A percentile compares a stretch with the other conserved stretches of the same genome.
phyloP scores from a whole-genome alignment of 2,113 vertebrate species.

The Smithornis capensis region DNA sequence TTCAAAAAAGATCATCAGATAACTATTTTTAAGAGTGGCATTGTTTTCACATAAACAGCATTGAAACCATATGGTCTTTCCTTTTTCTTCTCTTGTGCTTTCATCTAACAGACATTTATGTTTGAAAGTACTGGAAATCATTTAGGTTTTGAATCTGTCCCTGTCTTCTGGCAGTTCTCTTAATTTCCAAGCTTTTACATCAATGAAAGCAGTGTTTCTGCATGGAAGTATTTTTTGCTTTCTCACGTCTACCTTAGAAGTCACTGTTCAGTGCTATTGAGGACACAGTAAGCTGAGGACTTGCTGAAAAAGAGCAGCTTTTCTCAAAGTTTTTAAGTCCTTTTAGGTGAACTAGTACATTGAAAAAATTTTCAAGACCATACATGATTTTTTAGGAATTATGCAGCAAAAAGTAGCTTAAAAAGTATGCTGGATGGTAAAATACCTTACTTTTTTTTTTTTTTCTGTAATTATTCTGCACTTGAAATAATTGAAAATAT shows the following conservation, averaged over 20 bases:
- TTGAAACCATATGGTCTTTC: conserved; percentile 70
- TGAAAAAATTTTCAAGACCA: not conserved
- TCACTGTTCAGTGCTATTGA: not conserved
- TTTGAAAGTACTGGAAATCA: conserved; percentile 67
- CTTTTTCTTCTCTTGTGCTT: conserved; percentile 62
- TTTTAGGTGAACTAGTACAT: not conserved
- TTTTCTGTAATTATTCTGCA: not conserved
- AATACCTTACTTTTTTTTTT: not conserved
- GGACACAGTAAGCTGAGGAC: not conserved
- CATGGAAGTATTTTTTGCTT: not conserved
- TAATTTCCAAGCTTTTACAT: conserved; percentile 59
- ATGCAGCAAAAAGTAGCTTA: not conserved
- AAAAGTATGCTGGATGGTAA: not conserved
- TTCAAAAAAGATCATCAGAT: conserved; percentile 51
- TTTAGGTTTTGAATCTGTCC: conserved; percentile 61
- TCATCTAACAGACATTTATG: conserved; percentile 70
- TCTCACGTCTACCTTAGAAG: conserved; percentile 18
- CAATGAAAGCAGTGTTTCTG: conserved; percentile 54
- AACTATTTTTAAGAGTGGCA: conserved; percentile 51
- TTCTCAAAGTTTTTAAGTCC: not conserved
- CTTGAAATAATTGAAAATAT: not conserved
- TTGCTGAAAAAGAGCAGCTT: not conserved
- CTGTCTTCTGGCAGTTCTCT: conserved; percentile 64
- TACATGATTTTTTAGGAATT: not conserved
- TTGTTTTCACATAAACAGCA: conserved; percentile 67